Percentiles rank a stretch among this genome's conserved stretches.
Conservation (phyloP, 1,140 invertebrate genomes). For the Sycophila sp. region DNA sequence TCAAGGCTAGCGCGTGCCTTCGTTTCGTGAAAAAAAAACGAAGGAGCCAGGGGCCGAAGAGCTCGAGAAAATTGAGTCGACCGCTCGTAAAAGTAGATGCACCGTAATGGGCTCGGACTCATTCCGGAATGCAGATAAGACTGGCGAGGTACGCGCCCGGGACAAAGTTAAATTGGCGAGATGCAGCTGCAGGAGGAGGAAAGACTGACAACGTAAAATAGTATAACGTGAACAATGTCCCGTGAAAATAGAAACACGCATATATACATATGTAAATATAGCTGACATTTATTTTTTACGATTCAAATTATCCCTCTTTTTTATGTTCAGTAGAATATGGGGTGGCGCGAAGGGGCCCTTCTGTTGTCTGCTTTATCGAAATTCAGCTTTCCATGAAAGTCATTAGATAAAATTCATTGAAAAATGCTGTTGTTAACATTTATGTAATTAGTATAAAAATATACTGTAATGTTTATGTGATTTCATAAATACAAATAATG, state of each 20-base stretch:
- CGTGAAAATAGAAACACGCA: slow-evolving; percentile 14
- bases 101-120: slow-evolving; percentile 17
- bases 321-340: no score
- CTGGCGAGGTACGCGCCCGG: neutral
- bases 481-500: no score
- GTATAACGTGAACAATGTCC: neutral
- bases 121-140: slow-evolving; percentile 27
- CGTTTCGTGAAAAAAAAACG: neutral
- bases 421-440: no score
- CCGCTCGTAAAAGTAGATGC: slow-evolving; percentile 27
- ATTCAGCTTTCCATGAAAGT: no score
- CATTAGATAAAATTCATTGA: no score
- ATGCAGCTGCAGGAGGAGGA: neutral
- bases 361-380: no score
- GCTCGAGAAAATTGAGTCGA: slow-evolving; percentile 16
- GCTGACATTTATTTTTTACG: neutral
- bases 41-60: neutral
- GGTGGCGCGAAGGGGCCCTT: no score
- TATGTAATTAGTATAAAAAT: no score
- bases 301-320: no score
- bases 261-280: neutral
- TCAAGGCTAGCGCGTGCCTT: neutral
- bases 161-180: slow-evolving; percentile 31
- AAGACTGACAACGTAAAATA: slow-evolving; percentile 3
- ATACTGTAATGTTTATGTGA: no score